These are phyloP conservation scores for Aricia artaxerxes DNA, from an alignment of 2,888 invertebrate species.

Conservation along the genomic window DNA sequence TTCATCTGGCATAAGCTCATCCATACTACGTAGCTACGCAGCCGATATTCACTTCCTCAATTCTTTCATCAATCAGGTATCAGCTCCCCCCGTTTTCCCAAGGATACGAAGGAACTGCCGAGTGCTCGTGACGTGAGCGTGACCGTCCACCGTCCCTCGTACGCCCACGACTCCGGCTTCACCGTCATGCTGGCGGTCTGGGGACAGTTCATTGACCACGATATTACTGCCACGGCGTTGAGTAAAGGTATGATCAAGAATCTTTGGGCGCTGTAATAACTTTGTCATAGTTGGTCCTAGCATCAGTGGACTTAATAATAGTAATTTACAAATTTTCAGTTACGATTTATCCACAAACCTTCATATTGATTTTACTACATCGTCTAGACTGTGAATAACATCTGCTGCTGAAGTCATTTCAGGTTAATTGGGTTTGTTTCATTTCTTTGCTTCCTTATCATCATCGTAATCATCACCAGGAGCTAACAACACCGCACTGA, in stretches of 20 bases:
- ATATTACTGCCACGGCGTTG: constrained; percentile 91
- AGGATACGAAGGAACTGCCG: constrained; percentile 80
- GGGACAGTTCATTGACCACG: constrained; percentile 94
- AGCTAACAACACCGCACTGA: constrained; percentile 84
- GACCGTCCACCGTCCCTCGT: constrained; percentile 86
- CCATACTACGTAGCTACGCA: too few species aligned
- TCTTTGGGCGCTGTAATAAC: neutral
- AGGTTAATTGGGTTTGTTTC: neutral
- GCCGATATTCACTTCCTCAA: too few species aligned
- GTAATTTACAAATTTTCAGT: too few species aligned
- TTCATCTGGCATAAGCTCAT: too few species aligned
- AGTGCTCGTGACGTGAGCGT: constrained; percentile 88
- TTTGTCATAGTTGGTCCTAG: neutral
- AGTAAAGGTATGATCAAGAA: constrained; percentile 78
- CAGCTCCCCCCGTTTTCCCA: constrained; percentile 82
- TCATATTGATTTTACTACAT: neutral
- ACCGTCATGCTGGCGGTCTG: constrained; percentile 93
- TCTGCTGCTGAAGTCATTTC: too few species aligned
- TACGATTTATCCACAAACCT: neutral
- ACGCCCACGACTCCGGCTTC: constrained; percentile 86
- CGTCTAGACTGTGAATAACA: neutral
- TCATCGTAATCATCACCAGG: constrained; percentile 53
- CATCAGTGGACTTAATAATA: too few species aligned
- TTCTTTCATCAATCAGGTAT: constrained; percentile 68
- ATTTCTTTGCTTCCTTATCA: neutral